Conservation (phyloP, 2,113 vertebrate genomes). For the Cricetomys ansorgei region DNA sequence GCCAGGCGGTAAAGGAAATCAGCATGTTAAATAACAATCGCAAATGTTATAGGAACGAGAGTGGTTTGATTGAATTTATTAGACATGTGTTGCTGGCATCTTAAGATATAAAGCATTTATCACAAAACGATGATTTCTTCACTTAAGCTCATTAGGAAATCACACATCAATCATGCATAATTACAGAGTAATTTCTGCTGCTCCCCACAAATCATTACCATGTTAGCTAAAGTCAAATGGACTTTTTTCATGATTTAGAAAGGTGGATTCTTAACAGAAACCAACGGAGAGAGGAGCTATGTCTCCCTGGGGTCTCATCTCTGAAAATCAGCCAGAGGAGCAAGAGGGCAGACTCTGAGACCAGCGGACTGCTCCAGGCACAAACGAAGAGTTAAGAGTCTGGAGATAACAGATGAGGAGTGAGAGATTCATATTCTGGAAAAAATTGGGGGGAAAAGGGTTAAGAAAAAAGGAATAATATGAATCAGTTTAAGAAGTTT, state of each 20-base stretch:
- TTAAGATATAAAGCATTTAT: conserved; percentile 91
- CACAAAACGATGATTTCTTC: conserved; percentile 90
- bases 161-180: conserved; percentile 91
- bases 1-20: conserved; percentile 80
- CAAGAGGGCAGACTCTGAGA: conserved; percentile 60
- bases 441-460: conserved; percentile 78
- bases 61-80: conserved; percentile 89
- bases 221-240: conserved; percentile 87
- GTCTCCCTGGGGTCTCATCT: neutral
- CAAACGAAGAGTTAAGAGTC: conserved; percentile 84
- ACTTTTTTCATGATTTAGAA: conserved; percentile 83
- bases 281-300: conserved; percentile 52
- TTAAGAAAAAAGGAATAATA: conserved; percentile 71
- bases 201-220: conserved; percentile 89
- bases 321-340: conserved; percentile 62
- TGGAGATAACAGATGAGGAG: conserved; percentile 83
- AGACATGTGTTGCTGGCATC: conserved; percentile 87
- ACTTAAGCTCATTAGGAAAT: conserved; percentile 92
- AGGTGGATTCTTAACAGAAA: conserved; percentile 80
- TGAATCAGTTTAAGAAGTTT: conserved; percentile 46
- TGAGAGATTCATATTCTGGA: conserved; percentile 84
- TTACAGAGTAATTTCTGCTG: conserved; percentile 88
- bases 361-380: conserved; percentile 79
- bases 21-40: conserved; percentile 86
- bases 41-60: conserved; percentile 85